Conservation (phyloP, 2,888 invertebrate species). For the Tanytarsus gracilentus region DNA sequence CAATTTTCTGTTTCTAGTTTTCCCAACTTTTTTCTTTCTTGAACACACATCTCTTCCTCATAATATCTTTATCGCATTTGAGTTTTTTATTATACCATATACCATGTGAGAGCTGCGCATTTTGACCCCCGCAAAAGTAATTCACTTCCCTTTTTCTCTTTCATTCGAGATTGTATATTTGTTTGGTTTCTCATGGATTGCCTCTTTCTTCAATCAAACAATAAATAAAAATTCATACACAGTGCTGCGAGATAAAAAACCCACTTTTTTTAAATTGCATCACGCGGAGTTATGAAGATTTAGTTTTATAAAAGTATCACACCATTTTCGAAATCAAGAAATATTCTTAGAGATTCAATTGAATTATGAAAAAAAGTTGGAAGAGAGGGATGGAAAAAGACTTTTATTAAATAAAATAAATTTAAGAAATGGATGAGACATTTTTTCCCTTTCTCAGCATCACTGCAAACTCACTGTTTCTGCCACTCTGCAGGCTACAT, state of each 20-base stretch:
- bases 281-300: too few relatives aligned
- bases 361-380: too few relatives aligned
- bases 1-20: neutral
- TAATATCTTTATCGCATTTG: constrained; percentile 1
- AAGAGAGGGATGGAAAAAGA: too few relatives aligned
- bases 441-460: neutral
- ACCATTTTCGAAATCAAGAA: neutral
- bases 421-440: neutral
- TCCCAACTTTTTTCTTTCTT: neutral
- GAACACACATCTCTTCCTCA: neutral
- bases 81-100: neutral
- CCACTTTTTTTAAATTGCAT: too few relatives aligned
- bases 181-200: too few relatives aligned
- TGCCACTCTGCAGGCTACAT: neutral
- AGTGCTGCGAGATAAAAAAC: too few relatives aligned
- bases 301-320: too few relatives aligned
- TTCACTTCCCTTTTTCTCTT: neutral
- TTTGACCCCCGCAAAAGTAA: neutral
- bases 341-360: neutral
- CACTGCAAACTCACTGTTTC: neutral
- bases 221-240: too few relatives aligned
- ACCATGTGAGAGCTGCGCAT: neutral
- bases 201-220: too few relatives aligned
- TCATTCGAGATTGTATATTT: too few relatives aligned
- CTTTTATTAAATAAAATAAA: constrained; percentile 20